These are phyloP conservation scores for Archips crataeganus DNA, from an alignment of 2,888 invertebrate species.

Conservation along the genomic window DNA sequence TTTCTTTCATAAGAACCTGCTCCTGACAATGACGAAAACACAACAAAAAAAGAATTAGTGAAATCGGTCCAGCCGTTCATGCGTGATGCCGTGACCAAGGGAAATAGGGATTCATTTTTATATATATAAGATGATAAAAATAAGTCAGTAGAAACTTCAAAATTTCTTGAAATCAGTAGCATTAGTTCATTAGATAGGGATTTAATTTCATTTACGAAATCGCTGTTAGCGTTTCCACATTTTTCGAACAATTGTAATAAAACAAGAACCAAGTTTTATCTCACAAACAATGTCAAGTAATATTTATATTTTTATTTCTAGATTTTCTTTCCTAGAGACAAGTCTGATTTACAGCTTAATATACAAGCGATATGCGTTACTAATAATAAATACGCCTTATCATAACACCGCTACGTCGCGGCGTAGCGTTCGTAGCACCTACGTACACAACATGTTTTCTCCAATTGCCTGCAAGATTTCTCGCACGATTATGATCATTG, in stretches of 20 bases:
- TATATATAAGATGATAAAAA: too few relatives aligned
- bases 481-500: neutral
- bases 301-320: too few relatives aligned
- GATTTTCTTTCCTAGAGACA: too few relatives aligned
- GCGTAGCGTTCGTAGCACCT: conserved; percentile 20
- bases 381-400: neutral
- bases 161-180: neutral
- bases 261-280: neutral
- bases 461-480: neutral
- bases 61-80: too few relatives aligned
- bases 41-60: too few relatives aligned
- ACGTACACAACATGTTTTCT: neutral
- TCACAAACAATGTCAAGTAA: too few relatives aligned
- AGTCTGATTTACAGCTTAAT: too few relatives aligned
- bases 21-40: too few relatives aligned
- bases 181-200: neutral
- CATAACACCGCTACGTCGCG: conserved; percentile 24
- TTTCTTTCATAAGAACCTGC: too few relatives aligned
- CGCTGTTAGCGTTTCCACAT: neutral
- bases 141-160: neutral
- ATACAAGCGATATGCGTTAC: neutral
- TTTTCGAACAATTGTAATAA: neutral
- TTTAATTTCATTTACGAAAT: neutral
- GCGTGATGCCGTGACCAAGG: too few relatives aligned
- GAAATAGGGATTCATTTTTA: too few relatives aligned